Evolutionary conservation across 2,888 invertebrate species (phyloP), one percentile per base, ranked within the genome.

Genomic region (Eristalis tenax): DNA sequence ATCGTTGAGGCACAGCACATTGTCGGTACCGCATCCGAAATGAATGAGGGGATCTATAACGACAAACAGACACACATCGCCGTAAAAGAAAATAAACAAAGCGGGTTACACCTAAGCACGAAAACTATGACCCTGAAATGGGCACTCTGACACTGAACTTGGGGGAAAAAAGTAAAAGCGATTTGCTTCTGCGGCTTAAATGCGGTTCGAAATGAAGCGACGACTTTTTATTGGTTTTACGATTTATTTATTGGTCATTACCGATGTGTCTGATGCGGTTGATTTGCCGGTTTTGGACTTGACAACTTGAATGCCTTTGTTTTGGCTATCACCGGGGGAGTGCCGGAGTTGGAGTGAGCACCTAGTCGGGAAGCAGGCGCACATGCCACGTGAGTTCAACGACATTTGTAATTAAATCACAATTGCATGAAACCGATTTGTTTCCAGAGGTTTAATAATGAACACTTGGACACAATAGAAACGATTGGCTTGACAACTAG

Each of bases 271-370:
- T n/a, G 40, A 38, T 90, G 86, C 89, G 83, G 75, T 56, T 23
- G 32, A 18, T 50, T n/a, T 56, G 22, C 61, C 18, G 59, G 40
- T 74, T 61, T 23, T 50, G 63, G 75, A 78, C 89, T 91, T 83
- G 89, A 84, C 90, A 84, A 89, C 84, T 89, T 78, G 80, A 88
- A 84, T 70, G 75, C 80, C 61, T 69, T 70, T 81, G 77, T 66
- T 59, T 68, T 59, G 28, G 22, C 50, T 57, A 23, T 28, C 18
- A 81, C 63, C 50, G 75, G 15, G 61, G n/a, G 40, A 80, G 61
- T 57, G 40, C 28, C 23, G 71, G 64, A 74, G 68, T 50, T 50
- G 50, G 38, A 0, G 50, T 50, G 8, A 10, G 18, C 8, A 22
- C 50, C 8, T 38, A 13, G 13, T 38, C 38, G 38, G 38, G 38